Base-by-base conservation (phyloP, 2,888 invertebrate species). In the Nipponacmea schrenckii region DNA sequence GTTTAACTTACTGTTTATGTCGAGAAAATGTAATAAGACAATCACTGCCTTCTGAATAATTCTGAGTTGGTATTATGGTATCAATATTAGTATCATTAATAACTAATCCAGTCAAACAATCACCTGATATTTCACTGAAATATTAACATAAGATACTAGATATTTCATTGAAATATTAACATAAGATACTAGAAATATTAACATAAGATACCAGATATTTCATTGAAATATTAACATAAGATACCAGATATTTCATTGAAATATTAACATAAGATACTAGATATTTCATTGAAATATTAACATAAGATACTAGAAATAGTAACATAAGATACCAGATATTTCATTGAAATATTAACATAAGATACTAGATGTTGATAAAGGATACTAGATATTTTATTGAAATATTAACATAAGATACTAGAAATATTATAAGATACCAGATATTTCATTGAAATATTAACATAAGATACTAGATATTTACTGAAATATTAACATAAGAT, bases 81-180 rank as follows among this genome's bases (percentile, higher is more conserved):
- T 71, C 78, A 26, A 72, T 68, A 17, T 71, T 71, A 15, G 76
- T 76, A 64, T 64, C 45, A 46, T 44, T 68, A 56, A 85, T 77
- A 48, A 73, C 67, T 77, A 86, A 74, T 26, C 80, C 79, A 70
- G 81, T 76, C 0, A 86, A 71, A 73, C 85, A 85, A 10, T 80
- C 79, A 2, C 86, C 85, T 1, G 66, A 68, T 45, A 62, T 46
- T 72, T 86, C 86, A 69, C 85, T 86, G 75, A 45, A 76, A 78
- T 39, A 62, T 44, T 66, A 14, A 70, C 48, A 7, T 39, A 50
- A 4, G 8, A 56, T 50, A 65, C 20, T 27, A 27, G 24, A 8
- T 20, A 27, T 26, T n/a, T 65, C 17, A 65, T 20, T n/a, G 7
- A 66, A 56, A 70, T 44, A 26, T 20, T 17, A 50, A 50, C 50